Base-by-base conservation (phyloP, 2,888 invertebrate species). In the Zelleria hepariella region DNA sequence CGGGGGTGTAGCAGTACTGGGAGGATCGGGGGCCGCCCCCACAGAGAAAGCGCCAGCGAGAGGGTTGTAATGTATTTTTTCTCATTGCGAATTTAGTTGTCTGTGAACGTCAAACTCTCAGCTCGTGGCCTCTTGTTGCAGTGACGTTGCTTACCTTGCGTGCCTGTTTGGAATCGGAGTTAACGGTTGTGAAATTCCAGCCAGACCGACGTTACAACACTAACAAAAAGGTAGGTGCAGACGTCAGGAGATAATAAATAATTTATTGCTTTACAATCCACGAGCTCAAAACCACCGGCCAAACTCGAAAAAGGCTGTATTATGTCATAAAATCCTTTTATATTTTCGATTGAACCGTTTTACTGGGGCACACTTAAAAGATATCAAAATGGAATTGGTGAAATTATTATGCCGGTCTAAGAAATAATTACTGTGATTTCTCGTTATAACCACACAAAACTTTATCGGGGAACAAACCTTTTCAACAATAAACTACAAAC, bases 231-330 rank as follows among this genome's bases (percentile, higher is more conserved):
- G 32, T 54, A 49, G 7, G 18, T 20, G 20, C 49, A 49, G 5
- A 8, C 18, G 21, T 20, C 49, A 51, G 10, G 23, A 51, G 21
- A 20, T 51, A 21, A 21, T 20, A 51, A 51, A 51, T 53, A 23
- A 53, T 53, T 53, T 53, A 53, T 53, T 53, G 25, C 21, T 53
- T 53, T 24, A 53, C 25, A 53, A 53, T 23, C 20, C n/a, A n/a
- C 25, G 53, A 23, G 53, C n/a, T 53, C n/a, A 55, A 10, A 32
- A 55, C 10, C 5, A 55, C 27, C 21, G 55, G 21, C 27, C 20
- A 55, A 32, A 32, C 20, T 10, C 27, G 20, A 32, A 27, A 32
- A 55, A 21, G 55, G 55, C 20, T 32, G 7, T 55, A 42, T 55
- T 27, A 55, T 32, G 24, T 32, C 55, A 32, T 55, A 55, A 55